Evolutionary conservation across 2,797 vertebrate species (phyloP).

Genomic region (Poeciliopsis presidionis): DNA sequence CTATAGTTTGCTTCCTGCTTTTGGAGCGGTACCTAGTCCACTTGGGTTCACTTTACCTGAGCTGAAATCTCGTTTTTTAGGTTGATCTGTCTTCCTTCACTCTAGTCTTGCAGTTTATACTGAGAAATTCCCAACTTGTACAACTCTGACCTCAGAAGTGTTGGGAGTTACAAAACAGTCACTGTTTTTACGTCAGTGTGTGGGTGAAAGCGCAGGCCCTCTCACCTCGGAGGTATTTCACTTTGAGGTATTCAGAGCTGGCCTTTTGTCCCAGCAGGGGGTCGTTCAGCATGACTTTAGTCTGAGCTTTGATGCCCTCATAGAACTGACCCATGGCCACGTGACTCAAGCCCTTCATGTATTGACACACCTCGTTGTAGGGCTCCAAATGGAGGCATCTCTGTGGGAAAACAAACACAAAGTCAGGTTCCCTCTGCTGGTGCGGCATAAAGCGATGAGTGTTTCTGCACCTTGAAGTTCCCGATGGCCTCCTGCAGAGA

Average conservation of each 20-base stretch:
- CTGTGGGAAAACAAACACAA: slow-evolving; percentile 63
- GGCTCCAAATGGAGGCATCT: slow-evolving; percentile 94
- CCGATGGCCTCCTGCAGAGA: slow-evolving; percentile 93
- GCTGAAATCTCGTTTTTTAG: too few relatives aligned
- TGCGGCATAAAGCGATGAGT: not conserved
- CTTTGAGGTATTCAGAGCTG: slow-evolving; percentile 96
- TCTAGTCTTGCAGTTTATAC: too few relatives aligned
- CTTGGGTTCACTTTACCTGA: too few relatives aligned
- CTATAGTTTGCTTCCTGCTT: too few relatives aligned
- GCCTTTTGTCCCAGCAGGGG: slow-evolving; percentile 96
- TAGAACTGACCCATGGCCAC: slow-evolving; percentile 99
- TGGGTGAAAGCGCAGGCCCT: not conserved
- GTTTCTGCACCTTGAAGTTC: slow-evolving; percentile 90
- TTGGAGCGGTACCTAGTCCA: too few relatives aligned
- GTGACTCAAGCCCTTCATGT: slow-evolving; percentile 97
- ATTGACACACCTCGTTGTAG: slow-evolving; percentile 97
- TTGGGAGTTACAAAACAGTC: not conserved
- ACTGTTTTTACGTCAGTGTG: not conserved
- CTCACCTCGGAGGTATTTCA: slow-evolving; percentile 96
- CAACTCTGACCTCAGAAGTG: too few relatives aligned
- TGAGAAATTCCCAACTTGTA: too few relatives aligned
- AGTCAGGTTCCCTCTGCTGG: not conserved
- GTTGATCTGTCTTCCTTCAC: too few relatives aligned
- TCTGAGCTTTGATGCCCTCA: slow-evolving; percentile 98
- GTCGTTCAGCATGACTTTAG: slow-evolving; percentile 97